phyloP scores from a whole-genome alignment of 2,797 vertebrate species.

The Sarcoramphus papa region DNA sequence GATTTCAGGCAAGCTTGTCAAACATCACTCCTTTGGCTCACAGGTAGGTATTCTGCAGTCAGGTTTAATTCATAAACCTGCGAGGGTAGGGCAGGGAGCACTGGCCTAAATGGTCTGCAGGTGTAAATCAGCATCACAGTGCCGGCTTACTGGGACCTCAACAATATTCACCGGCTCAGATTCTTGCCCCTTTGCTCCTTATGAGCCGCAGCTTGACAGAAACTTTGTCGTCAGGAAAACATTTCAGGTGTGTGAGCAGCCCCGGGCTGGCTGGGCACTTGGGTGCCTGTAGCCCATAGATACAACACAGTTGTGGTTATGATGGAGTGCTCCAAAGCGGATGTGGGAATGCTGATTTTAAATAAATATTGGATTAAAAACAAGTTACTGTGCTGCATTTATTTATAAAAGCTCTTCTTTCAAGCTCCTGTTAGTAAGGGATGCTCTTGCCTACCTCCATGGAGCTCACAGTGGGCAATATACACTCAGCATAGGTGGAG shows the following conservation, averaged over 20 bases:
- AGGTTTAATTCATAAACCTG: background rate
- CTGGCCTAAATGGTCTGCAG: background rate
- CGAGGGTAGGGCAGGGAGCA: background rate
- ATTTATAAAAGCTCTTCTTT: background rate
- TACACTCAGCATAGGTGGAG: background rate
- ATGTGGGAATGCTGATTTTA: background rate
- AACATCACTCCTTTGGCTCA: background rate
- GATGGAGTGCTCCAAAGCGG: background rate
- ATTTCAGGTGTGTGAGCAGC: background rate
- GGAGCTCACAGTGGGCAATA: background rate
- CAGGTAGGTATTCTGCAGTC: background rate
- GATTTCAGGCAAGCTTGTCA: background rate
- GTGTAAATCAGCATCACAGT: background rate
- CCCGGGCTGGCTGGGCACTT: background rate
- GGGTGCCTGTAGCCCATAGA: background rate
- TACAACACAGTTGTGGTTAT: accelerated
- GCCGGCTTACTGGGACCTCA: background rate
- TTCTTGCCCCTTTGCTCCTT: background rate
- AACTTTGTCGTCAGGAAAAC: background rate
- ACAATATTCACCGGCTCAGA: background rate
- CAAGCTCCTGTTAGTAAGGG: background rate
- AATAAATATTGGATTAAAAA: background rate
- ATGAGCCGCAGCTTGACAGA: background rate
- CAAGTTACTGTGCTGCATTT: background rate
- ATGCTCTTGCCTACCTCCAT: background rate